Evolutionary conservation across 2,888 invertebrate species (phyloP), one percentile per base, ranked within the genome.

Genomic region (Hylaea fasciaria): DNA sequence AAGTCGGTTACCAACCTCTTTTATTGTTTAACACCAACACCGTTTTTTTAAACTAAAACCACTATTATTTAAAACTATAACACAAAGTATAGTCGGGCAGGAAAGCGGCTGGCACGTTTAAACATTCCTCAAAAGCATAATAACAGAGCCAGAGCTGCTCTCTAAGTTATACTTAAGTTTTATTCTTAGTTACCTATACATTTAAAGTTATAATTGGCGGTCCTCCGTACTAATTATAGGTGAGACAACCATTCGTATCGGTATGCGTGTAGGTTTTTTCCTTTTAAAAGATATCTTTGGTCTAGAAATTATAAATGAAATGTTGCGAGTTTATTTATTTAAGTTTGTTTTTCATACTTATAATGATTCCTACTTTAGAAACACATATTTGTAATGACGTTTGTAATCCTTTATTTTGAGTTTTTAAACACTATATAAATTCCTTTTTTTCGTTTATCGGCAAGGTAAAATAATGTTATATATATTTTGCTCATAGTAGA

Each of bases 101-200:
- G 71, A 59, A 70, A 71, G 69, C 64, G 63, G 63, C 70, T 69
- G 71, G 70, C 66, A 72, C 78, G 76, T 82, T 84, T 82, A 82
- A 80, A 74, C 72, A 81, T 80, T 78, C 78, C 68, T 74, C 65
- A 76, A 72, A 75, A 78, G 73, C 75, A 80, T 85, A 84, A 86
- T 85, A 85, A 85, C 76, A 73, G 65, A 64, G 59, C 63, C 69
- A 68, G 62, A 53, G 66, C 65, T 74, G 66, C 73, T 74, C 76
- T 72, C 74, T 74, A 80, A 81, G 64, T 78, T 82, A 78, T 85
- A 81, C 76, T 82, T 82, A 77, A 75, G 78, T 66, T 57, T 64
- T 61, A 65, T 66, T 57, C 73, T 70, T 71, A 56, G 56, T 62
- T 62, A n/a, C n/a, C n/a, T n/a, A 62, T 62, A 62, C 47, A 57